phyloP scores from a whole-genome alignment of 2,888 invertebrate species.

The Platycnemis pennipes region DNA sequence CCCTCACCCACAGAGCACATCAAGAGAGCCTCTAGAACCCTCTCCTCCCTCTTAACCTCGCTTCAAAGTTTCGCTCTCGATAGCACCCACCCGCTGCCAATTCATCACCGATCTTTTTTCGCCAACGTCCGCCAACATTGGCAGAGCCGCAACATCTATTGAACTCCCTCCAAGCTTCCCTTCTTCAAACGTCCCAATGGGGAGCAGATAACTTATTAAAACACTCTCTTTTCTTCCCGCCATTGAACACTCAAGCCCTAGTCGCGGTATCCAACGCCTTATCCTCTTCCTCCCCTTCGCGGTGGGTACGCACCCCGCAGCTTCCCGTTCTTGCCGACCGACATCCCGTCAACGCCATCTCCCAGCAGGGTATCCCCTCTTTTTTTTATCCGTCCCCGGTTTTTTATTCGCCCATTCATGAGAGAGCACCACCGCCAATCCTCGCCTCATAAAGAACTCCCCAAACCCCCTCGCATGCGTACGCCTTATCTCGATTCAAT shows the following conservation, averaged over 20 bases:
- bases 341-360: background rate
- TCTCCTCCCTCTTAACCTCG: background rate
- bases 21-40: background rate
- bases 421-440: too few relatives aligned
- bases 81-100: background rate
- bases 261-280: too few relatives aligned
- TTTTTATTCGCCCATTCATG: background rate
- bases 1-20: too few relatives aligned
- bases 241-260: background rate
- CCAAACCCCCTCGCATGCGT: too few relatives aligned
- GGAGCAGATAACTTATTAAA: background rate
- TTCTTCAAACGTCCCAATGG: background rate
- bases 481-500: background rate
- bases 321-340: background rate
- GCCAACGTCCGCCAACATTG: background rate
- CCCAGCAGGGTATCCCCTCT: too few relatives aligned
- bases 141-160: background rate
- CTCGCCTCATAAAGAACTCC: background rate
- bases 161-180: background rate
- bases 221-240: background rate
- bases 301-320: background rate
- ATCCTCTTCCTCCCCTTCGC: too few relatives aligned
- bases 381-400: background rate
- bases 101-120: background rate
- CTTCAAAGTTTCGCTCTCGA: conserved; percentile 11